Conservation (phyloP, 1,140 invertebrate genomes). For the Drosophila takahashii region DNA sequence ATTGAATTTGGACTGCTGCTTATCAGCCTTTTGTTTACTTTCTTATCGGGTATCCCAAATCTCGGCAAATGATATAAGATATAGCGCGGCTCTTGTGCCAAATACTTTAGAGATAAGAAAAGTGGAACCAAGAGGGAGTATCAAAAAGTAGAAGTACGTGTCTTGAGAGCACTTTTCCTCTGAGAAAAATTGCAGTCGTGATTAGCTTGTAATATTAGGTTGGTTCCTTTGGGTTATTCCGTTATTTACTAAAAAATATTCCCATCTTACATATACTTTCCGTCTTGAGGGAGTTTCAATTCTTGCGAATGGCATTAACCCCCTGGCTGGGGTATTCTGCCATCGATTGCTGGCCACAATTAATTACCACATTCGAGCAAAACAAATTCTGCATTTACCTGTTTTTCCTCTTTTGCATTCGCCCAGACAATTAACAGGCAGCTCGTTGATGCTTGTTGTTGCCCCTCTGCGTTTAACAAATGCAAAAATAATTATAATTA, state of each 20-base stretch:
- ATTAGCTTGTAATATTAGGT: not conserved
- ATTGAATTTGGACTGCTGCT: conserved; percentile 44
- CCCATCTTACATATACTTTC: not conserved
- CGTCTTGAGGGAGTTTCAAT: not conserved
- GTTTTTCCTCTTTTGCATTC: conserved; percentile 77
- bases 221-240: not conserved
- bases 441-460: conserved; percentile 29
- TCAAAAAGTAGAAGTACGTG: conserved; percentile 13
- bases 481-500: conserved; percentile 83
- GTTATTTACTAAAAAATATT: too few relatives aligned
- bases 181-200: not conserved
- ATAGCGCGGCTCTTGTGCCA: conserved; percentile 6
- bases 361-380: conserved; percentile 60
- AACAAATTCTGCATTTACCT: conserved; percentile 77
- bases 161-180: conserved; percentile 5
- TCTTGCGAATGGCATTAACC: conserved; percentile 50
- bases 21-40: conserved; percentile 27
- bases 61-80: conserved; percentile 29
- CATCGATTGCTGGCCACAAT: conserved; percentile 57
- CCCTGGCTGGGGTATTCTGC: conserved; percentile 19
- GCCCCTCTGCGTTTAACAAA: conserved; percentile 68
- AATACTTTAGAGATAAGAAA: conserved; percentile 37
- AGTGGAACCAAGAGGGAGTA: conserved; percentile 3
- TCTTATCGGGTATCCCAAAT: conserved; percentile 27
- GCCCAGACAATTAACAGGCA: conserved; percentile 66